Evolutionary conservation across 1,140 invertebrate genomes (phyloP).

Genomic region (Mactra quadrangularis): DNA sequence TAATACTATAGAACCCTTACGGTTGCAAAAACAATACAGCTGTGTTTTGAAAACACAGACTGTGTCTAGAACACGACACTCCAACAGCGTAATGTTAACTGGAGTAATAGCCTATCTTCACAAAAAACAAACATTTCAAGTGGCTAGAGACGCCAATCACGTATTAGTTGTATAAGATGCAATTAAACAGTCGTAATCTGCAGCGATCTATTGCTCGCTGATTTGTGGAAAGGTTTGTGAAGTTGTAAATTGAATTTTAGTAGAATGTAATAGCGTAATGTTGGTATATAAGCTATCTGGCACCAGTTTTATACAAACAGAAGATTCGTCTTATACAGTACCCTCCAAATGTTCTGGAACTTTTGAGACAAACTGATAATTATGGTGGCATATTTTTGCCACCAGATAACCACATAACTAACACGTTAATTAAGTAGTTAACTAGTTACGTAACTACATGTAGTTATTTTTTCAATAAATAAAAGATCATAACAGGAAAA

Average conservation of each 20-base stretch:
- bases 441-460: too few species aligned
- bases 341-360: too few species aligned
- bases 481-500: too few species aligned
- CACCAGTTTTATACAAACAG: conserved; percentile 8
- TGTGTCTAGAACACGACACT: conserved; percentile 29
- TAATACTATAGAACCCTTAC: too few species aligned
- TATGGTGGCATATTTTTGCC: too few species aligned
- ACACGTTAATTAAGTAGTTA: too few species aligned
- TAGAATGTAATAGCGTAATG: background rate
- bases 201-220: background rate
- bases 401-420: too few species aligned
- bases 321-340: too few species aligned
- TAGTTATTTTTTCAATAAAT: too few species aligned
- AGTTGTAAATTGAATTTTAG: conserved; percentile 13
- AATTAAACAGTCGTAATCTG: conserved; percentile 20
- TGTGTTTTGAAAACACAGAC: conserved; percentile 48
- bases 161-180: background rate
- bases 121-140: conserved; percentile 40
- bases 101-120: background rate
- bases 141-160: conserved; percentile 34
- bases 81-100: conserved; percentile 22
- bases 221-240: conserved; percentile 1
- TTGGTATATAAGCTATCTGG: background rate
- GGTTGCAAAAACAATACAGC: conserved; percentile 28
- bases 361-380: too few species aligned